Conservation (phyloP, 1,140 invertebrate species). For the Hycleus cichorii region DNA sequence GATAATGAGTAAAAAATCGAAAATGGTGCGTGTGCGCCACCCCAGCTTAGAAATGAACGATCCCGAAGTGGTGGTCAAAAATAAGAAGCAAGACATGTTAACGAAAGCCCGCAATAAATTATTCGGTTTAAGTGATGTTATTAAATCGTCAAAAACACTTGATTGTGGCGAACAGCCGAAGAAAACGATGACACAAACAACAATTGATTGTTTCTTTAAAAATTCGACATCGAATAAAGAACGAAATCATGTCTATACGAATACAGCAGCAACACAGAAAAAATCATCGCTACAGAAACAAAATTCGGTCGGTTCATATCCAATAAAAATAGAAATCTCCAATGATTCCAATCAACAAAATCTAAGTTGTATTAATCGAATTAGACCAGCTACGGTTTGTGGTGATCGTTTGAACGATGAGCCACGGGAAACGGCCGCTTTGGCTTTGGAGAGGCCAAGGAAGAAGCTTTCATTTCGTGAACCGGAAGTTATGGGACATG, state of each 20-base stretch:
- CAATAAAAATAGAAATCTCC: slow-evolving; percentile 35
- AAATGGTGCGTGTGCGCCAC: slow-evolving; percentile 32
- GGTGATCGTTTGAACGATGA: slow-evolving; percentile 36
- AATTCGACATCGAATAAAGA: slow-evolving; percentile 24
- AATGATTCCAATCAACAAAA: slow-evolving; percentile 28
- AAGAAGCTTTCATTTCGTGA: slow-evolving; percentile 82
- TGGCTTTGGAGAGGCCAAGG: slow-evolving; percentile 56
- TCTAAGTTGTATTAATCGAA: slow-evolving; percentile 38
- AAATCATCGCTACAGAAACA: slow-evolving; percentile 32
- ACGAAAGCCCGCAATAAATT: slow-evolving; percentile 37
- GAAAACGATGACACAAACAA: slow-evolving; percentile 34
- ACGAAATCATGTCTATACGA: slow-evolving; percentile 18
- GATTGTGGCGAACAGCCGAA: slow-evolving; percentile 23
- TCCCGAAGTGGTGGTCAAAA: slow-evolving; percentile 28
- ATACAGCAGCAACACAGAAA: slow-evolving; percentile 4
- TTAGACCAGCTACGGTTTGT: slow-evolving; percentile 41
- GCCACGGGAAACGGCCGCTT: slow-evolving; percentile 39
- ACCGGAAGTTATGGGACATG: slow-evolving; percentile 54
- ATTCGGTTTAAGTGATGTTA: slow-evolving; percentile 29
- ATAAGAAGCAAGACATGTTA: slow-evolving; percentile 33
- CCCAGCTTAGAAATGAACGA: slow-evolving; percentile 36
- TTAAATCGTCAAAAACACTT: slow-evolving; percentile 24
- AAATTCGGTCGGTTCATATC: slow-evolving; percentile 36
- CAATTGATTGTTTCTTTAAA: slow-evolving; percentile 37
- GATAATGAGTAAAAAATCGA: slow-evolving; percentile 24